Percentiles rank a stretch among this genome's conserved stretches.
Evolutionary conservation across 2,888 invertebrate species (phyloP).

Genomic region (Melanotus villosus): DNA sequence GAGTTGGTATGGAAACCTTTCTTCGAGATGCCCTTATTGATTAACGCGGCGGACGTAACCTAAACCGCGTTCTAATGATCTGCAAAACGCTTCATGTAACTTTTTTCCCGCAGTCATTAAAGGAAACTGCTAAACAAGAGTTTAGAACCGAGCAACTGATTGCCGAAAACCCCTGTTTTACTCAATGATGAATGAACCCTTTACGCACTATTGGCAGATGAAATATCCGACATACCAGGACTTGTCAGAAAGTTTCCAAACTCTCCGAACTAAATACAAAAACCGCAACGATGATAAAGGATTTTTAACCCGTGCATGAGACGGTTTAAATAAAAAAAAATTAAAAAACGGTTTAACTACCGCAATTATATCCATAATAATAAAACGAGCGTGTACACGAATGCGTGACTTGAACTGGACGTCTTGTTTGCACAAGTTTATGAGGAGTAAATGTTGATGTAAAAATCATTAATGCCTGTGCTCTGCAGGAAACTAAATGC

Average conservation of each 20-base stretch:
- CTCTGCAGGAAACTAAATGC: slow-evolving; percentile 8
- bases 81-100: slow-evolving; percentile 25
- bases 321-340: slow-evolving; percentile 11
- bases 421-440: slow-evolving; percentile 39
- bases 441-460: slow-evolving; percentile 36
- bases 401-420: slow-evolving; percentile 37
- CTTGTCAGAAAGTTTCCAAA: background rate
- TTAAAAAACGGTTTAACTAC: slow-evolving; percentile 3
- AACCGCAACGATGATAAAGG: background rate
- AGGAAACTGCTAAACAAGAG: slow-evolving; percentile 26
- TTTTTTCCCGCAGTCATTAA: slow-evolving; percentile 29
- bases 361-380: slow-evolving; percentile 27
- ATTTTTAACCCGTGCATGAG: background rate
- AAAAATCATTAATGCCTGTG: slow-evolving; percentile 30
- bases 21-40: slow-evolving; percentile 29
- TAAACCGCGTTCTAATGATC: slow-evolving; percentile 32
- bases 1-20: slow-evolving; percentile 29
- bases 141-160: slow-evolving; percentile 14
- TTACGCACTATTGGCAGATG: background rate
- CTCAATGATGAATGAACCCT: slow-evolving; percentile 27
- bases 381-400: slow-evolving; percentile 29
- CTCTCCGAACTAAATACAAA: background rate
- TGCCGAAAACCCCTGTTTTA: slow-evolving; percentile 2
- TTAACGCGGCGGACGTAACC: slow-evolving; percentile 29
- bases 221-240: background rate